Percentiles rank a stretch among this genome's conserved stretches.
phyloP scores from a whole-genome alignment of 2,797 vertebrate genomes.

The Merluccius polli region DNA sequence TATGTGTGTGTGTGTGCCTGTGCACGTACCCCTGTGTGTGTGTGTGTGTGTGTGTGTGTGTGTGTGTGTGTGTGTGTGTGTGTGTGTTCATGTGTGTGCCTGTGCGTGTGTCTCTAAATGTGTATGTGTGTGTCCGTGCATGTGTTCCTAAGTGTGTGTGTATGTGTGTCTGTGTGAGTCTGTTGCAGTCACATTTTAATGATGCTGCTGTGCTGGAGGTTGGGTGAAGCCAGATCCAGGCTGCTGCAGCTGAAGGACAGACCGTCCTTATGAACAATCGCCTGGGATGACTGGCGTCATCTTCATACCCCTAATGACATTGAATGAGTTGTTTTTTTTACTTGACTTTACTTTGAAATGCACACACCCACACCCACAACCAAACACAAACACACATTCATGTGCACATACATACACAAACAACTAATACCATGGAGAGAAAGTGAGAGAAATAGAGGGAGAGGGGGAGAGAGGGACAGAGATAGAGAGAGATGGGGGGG shows the following conservation, averaged over 20 bases:
- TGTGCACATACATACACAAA: not conserved
- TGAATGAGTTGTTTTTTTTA: not conserved
- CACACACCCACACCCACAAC: not conserved
- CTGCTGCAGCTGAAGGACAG: not conserved
- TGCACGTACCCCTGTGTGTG: not conserved
- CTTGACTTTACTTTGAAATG: too few relatives aligned
- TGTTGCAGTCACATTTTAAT: too few relatives aligned
- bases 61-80: too few relatives aligned
- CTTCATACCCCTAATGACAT: not conserved
- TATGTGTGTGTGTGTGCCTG: not conserved
- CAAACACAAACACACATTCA: not conserved
- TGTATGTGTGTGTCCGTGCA: not conserved
- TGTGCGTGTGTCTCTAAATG: not conserved
- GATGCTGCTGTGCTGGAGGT: not conserved
- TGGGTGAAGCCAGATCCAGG: not conserved
- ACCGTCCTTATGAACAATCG: not conserved
- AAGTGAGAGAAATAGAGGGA: not conserved
- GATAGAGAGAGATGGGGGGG: not conserved
- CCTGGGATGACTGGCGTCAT: not conserved
- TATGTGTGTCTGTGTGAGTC: too few relatives aligned
- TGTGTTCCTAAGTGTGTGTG: too few relatives aligned
- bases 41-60: too few relatives aligned
- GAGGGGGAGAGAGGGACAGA: slow-evolving; percentile 4
- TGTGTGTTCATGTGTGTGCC: not conserved
- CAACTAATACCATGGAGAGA: not conserved